Evolutionary conservation across 2,888 invertebrate genomes (phyloP).

Genomic region (Caenorhabditis parvicauda): DNA sequence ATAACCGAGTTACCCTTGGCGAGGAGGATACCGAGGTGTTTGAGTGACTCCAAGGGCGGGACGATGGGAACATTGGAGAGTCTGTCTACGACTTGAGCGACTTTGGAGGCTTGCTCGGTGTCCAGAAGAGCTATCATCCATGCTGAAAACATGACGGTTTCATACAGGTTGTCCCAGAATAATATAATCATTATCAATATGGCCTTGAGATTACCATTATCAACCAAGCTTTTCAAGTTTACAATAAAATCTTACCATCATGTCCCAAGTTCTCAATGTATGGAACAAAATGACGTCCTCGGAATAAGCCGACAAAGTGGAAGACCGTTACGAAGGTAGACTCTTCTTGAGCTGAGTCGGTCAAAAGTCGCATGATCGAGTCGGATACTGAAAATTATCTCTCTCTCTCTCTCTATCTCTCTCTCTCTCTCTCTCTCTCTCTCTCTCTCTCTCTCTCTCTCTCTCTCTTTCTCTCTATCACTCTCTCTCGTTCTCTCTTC

Average conservation of each 20-base stretch:
- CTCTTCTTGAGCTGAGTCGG: conserved; percentile 23
- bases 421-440: background rate
- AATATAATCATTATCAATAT: no score
- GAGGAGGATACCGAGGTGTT: conserved; percentile 48
- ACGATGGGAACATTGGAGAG: conserved; percentile 57
- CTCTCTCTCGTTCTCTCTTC: no score
- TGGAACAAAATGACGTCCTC: conserved; percentile 39
- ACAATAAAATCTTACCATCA: conserved; percentile 20
- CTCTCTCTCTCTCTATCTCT: background rate
- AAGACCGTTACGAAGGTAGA: conserved; percentile 27
- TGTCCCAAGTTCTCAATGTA: conserved; percentile 44
- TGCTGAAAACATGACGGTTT: conserved; percentile 41
- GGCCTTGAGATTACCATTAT: no score
- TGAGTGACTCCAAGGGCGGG: conserved; percentile 58
- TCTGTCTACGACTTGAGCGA: conserved; percentile 50
- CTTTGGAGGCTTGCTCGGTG: conserved; percentile 36
- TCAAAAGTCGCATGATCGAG: conserved; percentile 30
- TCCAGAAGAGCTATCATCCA: conserved; percentile 53
- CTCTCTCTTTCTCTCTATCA: background rate
- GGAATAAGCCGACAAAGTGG: conserved; percentile 45
- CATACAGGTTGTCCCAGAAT: background rate
- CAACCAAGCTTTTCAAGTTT: background rate
- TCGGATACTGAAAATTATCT: conserved; percentile 33
- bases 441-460: background rate
- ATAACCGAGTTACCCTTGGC: conserved; percentile 25